phyloP scores from a whole-genome alignment of 2,888 invertebrate genomes.

The Chymomyza procnemis region DNA sequence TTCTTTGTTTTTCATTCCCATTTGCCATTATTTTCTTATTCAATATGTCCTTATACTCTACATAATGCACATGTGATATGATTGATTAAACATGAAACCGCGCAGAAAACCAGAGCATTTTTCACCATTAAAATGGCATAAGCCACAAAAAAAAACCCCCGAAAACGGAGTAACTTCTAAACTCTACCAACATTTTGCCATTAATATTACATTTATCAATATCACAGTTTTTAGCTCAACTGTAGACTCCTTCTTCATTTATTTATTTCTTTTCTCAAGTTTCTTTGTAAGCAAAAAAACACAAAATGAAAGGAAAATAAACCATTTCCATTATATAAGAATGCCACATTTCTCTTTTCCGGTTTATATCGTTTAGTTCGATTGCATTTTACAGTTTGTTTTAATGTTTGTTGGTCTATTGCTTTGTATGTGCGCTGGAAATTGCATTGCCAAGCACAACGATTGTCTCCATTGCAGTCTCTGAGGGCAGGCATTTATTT shows the following conservation, averaged over 20 bases:
- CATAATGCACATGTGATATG: conserved; percentile 29
- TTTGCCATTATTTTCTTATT: background rate
- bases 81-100: conserved; percentile 61
- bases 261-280: conserved; percentile 30
- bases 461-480: conserved; percentile 42
- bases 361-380: conserved; percentile 71
- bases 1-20: background rate
- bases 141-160: conserved; percentile 26
- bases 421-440: conserved; percentile 26
- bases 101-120: conserved; percentile 53
- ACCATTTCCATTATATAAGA: conserved; percentile 66
- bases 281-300: conserved; percentile 26
- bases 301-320: conserved; percentile 48
- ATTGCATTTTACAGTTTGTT: conserved; percentile 75
- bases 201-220: conserved; percentile 71
- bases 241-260: conserved; percentile 14
- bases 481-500: conserved; percentile 44
- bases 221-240: conserved; percentile 68
- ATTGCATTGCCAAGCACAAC: conserved; percentile 29
- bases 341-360: conserved; percentile 70
- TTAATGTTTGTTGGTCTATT: conserved; percentile 49
- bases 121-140: background rate
- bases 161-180: conserved; percentile 54
- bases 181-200: conserved; percentile 61
- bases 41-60: background rate